Evolutionary conservation across 2,797 vertebrate genomes (phyloP).

Genomic region (Neopelma chrysocephalum): DNA sequence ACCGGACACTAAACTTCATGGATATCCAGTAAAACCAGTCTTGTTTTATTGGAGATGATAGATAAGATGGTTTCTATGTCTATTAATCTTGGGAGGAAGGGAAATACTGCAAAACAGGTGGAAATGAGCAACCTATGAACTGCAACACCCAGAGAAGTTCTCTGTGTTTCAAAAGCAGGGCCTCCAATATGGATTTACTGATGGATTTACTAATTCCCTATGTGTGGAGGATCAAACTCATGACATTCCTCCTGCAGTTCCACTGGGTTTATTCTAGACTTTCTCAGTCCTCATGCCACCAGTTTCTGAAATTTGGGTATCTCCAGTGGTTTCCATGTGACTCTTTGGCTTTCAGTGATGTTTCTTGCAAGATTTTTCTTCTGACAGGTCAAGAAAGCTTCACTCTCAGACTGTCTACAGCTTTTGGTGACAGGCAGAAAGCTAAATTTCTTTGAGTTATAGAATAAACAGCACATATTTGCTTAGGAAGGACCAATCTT

Average conservation of each 20-base stretch:
- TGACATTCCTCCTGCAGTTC: background rate
- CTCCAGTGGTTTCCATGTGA: background rate
- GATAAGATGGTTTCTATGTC: background rate
- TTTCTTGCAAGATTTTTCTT: background rate
- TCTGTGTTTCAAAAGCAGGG: background rate
- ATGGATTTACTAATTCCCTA: background rate
- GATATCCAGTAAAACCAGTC: background rate
- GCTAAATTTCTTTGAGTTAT: background rate
- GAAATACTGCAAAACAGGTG: background rate
- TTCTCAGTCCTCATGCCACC: background rate
- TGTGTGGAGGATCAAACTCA: background rate
- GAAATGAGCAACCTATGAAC: background rate
- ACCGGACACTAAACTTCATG: background rate
- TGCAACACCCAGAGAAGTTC: background rate
- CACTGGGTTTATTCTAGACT: background rate
- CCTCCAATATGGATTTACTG: background rate
- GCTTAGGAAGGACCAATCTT: background rate
- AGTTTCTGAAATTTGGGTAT: background rate
- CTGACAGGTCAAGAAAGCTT: background rate
- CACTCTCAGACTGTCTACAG: background rate
- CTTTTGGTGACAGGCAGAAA: background rate
- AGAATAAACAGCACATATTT: background rate
- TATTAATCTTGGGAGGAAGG: background rate
- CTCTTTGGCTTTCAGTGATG: background rate
- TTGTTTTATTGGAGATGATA: background rate